Percentiles rank a stretch among this genome's conserved stretches.
Evolutionary conservation across 2,888 invertebrate genomes (phyloP).

Genomic region (Drosophila paranaensis): DNA sequence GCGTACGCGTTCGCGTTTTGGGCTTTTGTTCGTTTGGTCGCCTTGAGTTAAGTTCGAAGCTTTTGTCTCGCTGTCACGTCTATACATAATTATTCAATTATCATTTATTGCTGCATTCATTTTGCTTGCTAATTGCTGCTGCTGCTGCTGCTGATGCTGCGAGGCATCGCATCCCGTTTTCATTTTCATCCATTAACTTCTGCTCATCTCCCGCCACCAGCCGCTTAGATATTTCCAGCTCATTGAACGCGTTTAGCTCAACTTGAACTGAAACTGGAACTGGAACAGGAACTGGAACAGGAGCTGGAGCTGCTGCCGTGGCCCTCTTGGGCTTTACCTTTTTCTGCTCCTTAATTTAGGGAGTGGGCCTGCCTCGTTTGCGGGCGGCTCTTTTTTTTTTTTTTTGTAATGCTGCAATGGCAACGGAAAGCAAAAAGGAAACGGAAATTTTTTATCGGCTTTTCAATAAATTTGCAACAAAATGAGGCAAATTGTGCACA

Average conservation of each 20-base stretch:
- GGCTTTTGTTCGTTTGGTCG: conserved; percentile 22
- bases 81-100: conserved; percentile 32
- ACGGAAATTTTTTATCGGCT: conserved; percentile 62
- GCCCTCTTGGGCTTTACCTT: conserved; percentile 14
- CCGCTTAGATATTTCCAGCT: conserved; percentile 65
- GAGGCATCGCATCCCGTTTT: conserved; percentile 11
- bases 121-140: conserved; percentile 27
- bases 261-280: conserved; percentile 15
- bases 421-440: conserved; percentile 52
- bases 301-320: conserved; percentile 4
- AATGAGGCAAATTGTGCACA: conserved; percentile 54
- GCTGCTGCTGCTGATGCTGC: conserved; percentile 7
- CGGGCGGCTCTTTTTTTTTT: conserved; percentile 23
- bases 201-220: background rate
- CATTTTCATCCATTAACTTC: conserved; percentile 9
- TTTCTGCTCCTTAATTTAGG: conserved; percentile 1
- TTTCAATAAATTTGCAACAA: conserved; percentile 72
- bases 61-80: conserved; percentile 25
- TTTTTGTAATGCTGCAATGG: conserved; percentile 51
- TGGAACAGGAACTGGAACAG: conserved; percentile 17
- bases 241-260: conserved; percentile 55
- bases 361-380: conserved; percentile 11
- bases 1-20: conserved; percentile 37
- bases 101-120: conserved; percentile 34
- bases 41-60: conserved; percentile 36